Evolutionary conservation across 2,888 invertebrate genomes (phyloP), one percentile per base, ranked within the genome.

Genomic region (Apoda limacodes): DNA sequence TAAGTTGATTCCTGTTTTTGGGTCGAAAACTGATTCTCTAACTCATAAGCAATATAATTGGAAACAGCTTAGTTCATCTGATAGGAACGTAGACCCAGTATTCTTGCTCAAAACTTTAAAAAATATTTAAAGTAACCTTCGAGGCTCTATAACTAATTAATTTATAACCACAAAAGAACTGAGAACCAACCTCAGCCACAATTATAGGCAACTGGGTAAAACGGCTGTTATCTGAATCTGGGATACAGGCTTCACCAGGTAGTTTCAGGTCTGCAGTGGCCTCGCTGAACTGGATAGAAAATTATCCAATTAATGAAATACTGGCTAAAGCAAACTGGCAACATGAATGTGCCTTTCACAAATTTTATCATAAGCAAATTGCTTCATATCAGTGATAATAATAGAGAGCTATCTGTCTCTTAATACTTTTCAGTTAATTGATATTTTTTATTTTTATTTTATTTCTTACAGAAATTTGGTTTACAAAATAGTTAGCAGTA

Each of bases 1-100:
- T 12, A 38, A 24, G 1, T 32, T 47, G 20, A 34, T 35, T 11
- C 42, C 42, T 1, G 14, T 23, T n/a, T 46, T 43, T 12, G 46
- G 42, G 5, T 46, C 41, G 1, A 43, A 46, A 30, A 43, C 46
- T 5, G 42, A 46, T 23, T 31, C 38, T 1, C 12, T 23, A 3
- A 26, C 25, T 4, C 26, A 25, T 20, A 32, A 30, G 13, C 40
- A 42, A 26, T 42, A 37, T 5, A 32, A 29, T 17, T 43, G 39
- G 39, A 42, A 11, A 1, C 24, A 39, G 6, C 9, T 21, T 9
- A 3, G 23, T 5, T 24, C 30, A 5, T 35, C 28, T 7, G 37
- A 38, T 11, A 13, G 9, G 24, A 41, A 42, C 22, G 31, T 22
- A 6, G 15, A 37, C 14, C 36, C 35, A 5, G 6, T 35, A 5